Base-by-base conservation (phyloP, 2,113 vertebrate species). In the Erythrocebus patas region DNA sequence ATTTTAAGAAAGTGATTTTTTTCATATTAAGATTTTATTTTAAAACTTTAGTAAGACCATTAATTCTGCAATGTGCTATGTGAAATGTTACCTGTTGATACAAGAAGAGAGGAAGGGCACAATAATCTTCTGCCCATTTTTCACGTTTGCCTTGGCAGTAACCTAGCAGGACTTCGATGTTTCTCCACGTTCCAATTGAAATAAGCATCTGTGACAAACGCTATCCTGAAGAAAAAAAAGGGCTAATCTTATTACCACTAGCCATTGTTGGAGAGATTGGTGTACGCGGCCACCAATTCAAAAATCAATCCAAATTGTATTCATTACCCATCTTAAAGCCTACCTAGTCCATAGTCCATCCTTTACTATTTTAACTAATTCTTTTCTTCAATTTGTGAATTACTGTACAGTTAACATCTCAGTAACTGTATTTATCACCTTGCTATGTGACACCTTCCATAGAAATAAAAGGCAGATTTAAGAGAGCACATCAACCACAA, bases 261-360 rank as follows among this genome's bases (percentile, higher is more conserved):
- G 17, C 1, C 4, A 61, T 79, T 9, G 4, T 55, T 23, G 23
- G 5, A 88, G 11, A 83, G 8, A 82, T 18, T 70, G 23, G 18
- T 16, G 3, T 78, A 55, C 10, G 1, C 7, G 12, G 0, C 22
- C 35, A 86, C 3, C 8, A 32, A 35, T 25, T 43, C 1, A 64
- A 76, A 57, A 79, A 50, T 43, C 8, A 59, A 45, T 25, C 2
- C 27, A 12, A 55, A 80, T 17, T 70, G 17, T 76, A 7, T 12
- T 75, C 2, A 50, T 89, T 81, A 17, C 7, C 1, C 35, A 82
- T 3, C 30, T 61, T 73, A 75, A 81, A 87, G 3, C 6, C 8
- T 13, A 30, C 10, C 2, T 27, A 13, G 3, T 17, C 68, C 2
- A 52, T 38, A 8, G 4, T 38, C 0, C 0, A 38, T 8, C 17